Percentiles rank a stretch among this genome's conserved stretches.
phyloP scores from a whole-genome alignment of 2,113 vertebrate species.

The Campylorhamphus procurvoides region DNA sequence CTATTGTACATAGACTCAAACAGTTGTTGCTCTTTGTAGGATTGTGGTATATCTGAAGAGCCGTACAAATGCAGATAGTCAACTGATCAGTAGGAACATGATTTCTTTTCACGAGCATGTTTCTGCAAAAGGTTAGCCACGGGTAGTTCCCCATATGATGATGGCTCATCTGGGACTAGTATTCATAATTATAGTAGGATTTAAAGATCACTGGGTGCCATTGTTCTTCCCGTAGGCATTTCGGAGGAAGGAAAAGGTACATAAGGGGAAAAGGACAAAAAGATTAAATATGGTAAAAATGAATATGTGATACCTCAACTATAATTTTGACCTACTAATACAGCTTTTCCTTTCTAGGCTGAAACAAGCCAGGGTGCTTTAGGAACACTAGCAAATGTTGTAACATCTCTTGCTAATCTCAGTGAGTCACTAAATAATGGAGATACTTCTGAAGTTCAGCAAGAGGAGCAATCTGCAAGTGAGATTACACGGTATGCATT shows the following conservation, averaged over 20 bases:
- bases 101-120: neutral
- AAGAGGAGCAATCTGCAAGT: constrained; percentile 89
- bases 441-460: constrained; percentile 85
- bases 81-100: neutral
- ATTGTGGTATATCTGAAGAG: neutral
- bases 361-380: constrained; percentile 92
- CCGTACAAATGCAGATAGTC: neutral
- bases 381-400: constrained; percentile 95
- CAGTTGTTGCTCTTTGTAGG: neutral
- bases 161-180: neutral
- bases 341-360: constrained; percentile 70
- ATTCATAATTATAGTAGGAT: neutral
- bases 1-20: neutral
- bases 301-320: neutral
- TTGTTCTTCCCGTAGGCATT: neutral
- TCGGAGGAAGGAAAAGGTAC: neutral
- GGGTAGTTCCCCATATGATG: neutral
- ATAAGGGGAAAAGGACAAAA: neutral
- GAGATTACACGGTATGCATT: constrained; percentile 91
- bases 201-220: neutral
- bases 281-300: neutral
- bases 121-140: neutral
- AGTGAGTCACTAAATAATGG: constrained; percentile 93
- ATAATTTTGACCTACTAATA: neutral
- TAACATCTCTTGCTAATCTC: constrained; percentile 93